Conservation (phyloP, 1,140 invertebrate genomes). For the Sipha flava region DNA sequence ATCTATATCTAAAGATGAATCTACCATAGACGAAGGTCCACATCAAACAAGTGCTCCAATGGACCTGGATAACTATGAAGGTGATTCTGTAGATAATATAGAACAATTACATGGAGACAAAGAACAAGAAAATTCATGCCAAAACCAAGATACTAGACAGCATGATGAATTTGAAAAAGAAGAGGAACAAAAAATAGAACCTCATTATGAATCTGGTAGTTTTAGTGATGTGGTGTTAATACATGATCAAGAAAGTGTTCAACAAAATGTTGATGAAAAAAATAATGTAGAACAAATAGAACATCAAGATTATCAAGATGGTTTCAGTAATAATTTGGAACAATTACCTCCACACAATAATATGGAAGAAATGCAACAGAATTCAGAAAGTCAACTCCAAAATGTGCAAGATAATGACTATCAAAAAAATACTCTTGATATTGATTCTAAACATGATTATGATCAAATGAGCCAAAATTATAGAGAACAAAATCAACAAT, state of each 20-base stretch:
- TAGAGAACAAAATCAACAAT: neutral
- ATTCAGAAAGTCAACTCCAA: neutral
- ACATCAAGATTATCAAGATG: neutral
- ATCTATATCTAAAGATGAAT: neutral
- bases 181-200: neutral
- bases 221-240: neutral
- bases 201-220: neutral
- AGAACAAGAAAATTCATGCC: neutral
- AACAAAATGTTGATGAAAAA: neutral
- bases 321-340: neutral
- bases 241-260: neutral
- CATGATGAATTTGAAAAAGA: neutral
- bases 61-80: constrained; percentile 10
- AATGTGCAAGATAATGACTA: neutral
- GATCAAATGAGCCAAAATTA: neutral
- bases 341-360: neutral
- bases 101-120: neutral
- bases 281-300: neutral
- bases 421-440: neutral
- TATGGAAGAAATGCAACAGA: neutral
- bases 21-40: neutral
- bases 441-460: neutral
- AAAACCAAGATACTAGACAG: neutral
- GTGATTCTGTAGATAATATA: neutral
- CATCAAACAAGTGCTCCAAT: neutral